Base-by-base conservation (phyloP, 2,797 vertebrate species). In the Poecilia wingei region DNA sequence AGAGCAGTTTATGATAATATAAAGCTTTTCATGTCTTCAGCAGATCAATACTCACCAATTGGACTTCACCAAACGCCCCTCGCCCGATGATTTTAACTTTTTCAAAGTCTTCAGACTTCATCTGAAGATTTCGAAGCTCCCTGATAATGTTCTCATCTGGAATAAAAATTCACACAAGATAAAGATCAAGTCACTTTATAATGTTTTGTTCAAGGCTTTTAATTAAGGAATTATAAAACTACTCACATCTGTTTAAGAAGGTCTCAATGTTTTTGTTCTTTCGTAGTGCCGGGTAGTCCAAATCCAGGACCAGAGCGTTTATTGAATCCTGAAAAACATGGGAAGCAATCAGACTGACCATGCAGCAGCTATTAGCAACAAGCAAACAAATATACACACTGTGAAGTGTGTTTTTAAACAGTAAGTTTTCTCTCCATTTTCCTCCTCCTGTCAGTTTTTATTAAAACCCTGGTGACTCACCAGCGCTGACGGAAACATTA, bases 211-310 rank as follows among this genome's bases (percentile, higher is more conserved):
- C n/a, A 16, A 28, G 12, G 6, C 41, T 41, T n/a, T 55, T 39
- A 18, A 8, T 68, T 16, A 74, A 28, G 6, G 13, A 5, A 71
- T 68, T 75, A 28, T 36, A 53, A 82, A 57, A 33, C 12, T 81
- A 97, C 98, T 98, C 94, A 99, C 98, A 99, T 98, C 98, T 97
- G 93, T 97, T 98, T 93, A 99, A 90, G 93, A 99, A 99, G 86
- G 97, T 99, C 91, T 99, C 98, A 1, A 99, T 99, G 92, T 99
- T 99, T 95, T 99, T 99, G 95, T 99, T 99, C 95, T 99, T 99
- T 87, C 98, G 97, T 82, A 99, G 95, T 0, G 98, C 97, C 53
- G 98, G 98, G 93, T 97, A 99, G 96, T 99, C 97, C 94, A 99
- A 92, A 94, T 99, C 98, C 91, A 99, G 95, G 86, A 98, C 97